A percentile compares a stretch with the other conserved stretches of the same genome.
Evolutionary conservation across 2,888 invertebrate species (phyloP).

Genomic region (Kryphioiulus occultus): DNA sequence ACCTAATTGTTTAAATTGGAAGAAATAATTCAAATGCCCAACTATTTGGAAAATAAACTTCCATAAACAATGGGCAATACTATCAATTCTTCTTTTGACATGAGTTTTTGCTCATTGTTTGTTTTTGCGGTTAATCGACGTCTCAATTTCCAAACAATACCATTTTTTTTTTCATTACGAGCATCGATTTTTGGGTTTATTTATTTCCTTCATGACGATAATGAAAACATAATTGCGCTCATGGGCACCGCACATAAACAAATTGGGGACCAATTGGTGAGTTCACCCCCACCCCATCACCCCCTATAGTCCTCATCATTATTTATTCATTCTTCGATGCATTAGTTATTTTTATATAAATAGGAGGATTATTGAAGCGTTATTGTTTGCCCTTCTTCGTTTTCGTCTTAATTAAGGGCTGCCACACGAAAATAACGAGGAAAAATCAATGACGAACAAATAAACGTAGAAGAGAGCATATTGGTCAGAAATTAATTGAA

Average conservation of each 20-base stretch:
- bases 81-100: too few species aligned
- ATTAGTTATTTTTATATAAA: conserved; percentile 13
- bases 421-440: neutral
- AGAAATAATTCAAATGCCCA: too few species aligned
- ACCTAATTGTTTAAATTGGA: too few species aligned
- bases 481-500: too few species aligned
- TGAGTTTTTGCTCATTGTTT: too few species aligned
- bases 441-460: conserved; percentile 4
- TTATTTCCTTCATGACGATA: neutral
- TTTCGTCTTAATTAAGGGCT: conserved; percentile 23
- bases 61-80: too few species aligned
- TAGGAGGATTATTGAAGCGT: neutral
- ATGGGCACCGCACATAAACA: neutral
- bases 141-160: too few species aligned
- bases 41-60: too few species aligned
- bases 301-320: neutral
- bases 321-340: conserved; percentile 23
- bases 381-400: conserved; percentile 12
- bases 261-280: neutral
- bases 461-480: too few species aligned
- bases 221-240: neutral
- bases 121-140: too few species aligned
- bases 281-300: neutral
- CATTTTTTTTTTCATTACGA: too few species aligned
- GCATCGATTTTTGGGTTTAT: too few species aligned